Percentiles rank a stretch among this genome's conserved stretches.
These are phyloP conservation scores for Ursus arctos DNA, from an alignment of 2,113 vertebrate genomes.

Conservation along the genomic window DNA sequence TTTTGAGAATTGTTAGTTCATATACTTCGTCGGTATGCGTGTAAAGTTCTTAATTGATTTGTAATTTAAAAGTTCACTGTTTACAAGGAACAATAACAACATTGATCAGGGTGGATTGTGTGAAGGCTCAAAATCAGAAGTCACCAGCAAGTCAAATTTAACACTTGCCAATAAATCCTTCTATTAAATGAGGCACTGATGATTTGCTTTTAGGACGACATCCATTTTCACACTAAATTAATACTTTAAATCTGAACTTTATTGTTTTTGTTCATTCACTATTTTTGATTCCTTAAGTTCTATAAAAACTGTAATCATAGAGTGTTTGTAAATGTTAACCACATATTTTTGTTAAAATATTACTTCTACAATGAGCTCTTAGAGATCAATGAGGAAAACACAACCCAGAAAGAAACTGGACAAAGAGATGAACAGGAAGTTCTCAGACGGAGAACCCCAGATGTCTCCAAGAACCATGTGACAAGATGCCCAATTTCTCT, in stretches of 20 bases:
- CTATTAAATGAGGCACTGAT: not conserved
- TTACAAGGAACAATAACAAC: conserved; percentile 30
- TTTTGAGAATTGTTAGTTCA: conserved; percentile 19
- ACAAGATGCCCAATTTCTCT: not conserved
- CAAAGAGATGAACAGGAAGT: not conserved
- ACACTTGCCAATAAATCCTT: not conserved
- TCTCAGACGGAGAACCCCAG: not conserved
- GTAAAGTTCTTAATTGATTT: conserved; percentile 51
- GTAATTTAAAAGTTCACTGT: conserved; percentile 17
- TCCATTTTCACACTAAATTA: conserved; percentile 7
- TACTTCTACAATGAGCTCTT: not conserved
- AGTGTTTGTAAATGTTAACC: not conserved
- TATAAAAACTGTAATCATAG: not conserved
- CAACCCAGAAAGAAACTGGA: not conserved
- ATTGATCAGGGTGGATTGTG: not conserved
- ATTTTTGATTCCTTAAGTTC: not conserved
- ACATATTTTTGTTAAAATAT: conserved; percentile 14
- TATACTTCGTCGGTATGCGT: conserved; percentile 11
- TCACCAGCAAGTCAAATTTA: conserved; percentile 36
- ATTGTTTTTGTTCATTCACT: not conserved
- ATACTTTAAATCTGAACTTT: conserved; percentile 20
- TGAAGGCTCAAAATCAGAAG: conserved; percentile 18
- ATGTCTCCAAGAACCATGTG: not conserved
- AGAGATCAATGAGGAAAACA: not conserved
- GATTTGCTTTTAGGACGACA: not conserved